These are phyloP conservation scores for Porites australiensis DNA, from an alignment of 64 coral and sea anemone genomes.

Conservation along the genomic window DNA sequence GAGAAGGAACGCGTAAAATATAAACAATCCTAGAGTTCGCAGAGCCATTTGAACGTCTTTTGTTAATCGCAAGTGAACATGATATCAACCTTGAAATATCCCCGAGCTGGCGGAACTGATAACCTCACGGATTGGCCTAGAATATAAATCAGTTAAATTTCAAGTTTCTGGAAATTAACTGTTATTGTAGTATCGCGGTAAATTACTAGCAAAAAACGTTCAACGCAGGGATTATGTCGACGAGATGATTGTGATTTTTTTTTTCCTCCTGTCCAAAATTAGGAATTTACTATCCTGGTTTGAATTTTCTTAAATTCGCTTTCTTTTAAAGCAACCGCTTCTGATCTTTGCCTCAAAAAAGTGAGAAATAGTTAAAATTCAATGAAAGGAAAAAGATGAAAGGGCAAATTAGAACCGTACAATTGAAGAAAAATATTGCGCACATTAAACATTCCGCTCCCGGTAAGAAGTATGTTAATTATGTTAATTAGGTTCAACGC, in stretches of 20 bases:
- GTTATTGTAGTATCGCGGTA: not conserved
- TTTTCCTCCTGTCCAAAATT: not conserved
- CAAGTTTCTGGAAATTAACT: not conserved
- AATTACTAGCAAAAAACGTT: not conserved
- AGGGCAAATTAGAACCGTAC: not conserved
- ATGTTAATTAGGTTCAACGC: constrained; percentile 15
- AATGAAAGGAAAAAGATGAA: not conserved
- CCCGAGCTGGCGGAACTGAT: not conserved
- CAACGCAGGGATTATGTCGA: too few species aligned
- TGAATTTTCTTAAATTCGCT: not conserved
- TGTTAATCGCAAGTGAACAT: constrained; percentile 10
- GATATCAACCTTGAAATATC: not conserved
- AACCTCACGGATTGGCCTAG: not conserved
- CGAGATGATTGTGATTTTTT: not conserved
- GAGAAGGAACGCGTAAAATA: not conserved
- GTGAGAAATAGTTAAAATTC: not conserved
- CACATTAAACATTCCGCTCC: constrained; percentile 19
- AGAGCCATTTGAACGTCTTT: constrained; percentile 6
- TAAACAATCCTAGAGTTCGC: not conserved
- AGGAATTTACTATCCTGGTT: not conserved
- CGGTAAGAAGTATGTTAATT: constrained; percentile 26
- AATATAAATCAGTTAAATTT: not conserved
- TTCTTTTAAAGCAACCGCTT: not conserved
- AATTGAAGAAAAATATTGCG: not conserved
- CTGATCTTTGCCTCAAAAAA: not conserved